Evolutionary conservation across 2,113 vertebrate genomes (phyloP), one percentile per base, ranked within the genome.

Genomic region (Burhinus bistriatus): DNA sequence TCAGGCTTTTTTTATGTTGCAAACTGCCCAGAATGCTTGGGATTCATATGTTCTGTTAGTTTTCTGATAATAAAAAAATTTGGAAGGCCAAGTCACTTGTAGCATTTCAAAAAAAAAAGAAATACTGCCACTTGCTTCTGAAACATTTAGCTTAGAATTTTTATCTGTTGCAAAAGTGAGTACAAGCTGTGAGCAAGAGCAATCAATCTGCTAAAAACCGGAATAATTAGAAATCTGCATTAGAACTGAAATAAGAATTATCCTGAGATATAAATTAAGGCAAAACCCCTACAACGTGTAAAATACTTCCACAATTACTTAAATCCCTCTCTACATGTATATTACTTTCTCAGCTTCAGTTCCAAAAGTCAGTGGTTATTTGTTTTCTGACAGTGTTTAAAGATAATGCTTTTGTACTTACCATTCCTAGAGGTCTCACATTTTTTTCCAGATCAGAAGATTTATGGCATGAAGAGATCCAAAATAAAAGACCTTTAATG

Each of bases 401-500:
- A 72, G 89, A 40, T 45, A 65, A 76, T 55, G 29, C 22, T 80
- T 87, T 85, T 89, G 77, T 69, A 57, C 40, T 87, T 75, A 25
- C 11, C 15, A 13, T 95, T 95, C 44, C 81, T 95, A 85, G 91
- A 65, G 83, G 40, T 91, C 66, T 83, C 40, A 15, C 21, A 5
- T 22, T 91, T 95, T 65, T 65, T 89, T 85, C 65, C 77, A 86
- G 45, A 70, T 76, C 29, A 73, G 40, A 86, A 45, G 57, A 72
- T 79, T 90, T 71, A 83, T 69, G 62, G 45, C 70, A 83, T 6
- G 40, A 72, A 34, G 49, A 71, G 54, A 82, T 89, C 40, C 21
- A 73, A 96, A 94, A 72, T 73, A 66, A 64, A 91, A 86, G 83
- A 79, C 70, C 25, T 91, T 89, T 87, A 76, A 76, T 76, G 58